Evolutionary conservation across 53 echinoderm and acorn worm species (phyloP).

Genomic region (Patiria pectinifera): DNA sequence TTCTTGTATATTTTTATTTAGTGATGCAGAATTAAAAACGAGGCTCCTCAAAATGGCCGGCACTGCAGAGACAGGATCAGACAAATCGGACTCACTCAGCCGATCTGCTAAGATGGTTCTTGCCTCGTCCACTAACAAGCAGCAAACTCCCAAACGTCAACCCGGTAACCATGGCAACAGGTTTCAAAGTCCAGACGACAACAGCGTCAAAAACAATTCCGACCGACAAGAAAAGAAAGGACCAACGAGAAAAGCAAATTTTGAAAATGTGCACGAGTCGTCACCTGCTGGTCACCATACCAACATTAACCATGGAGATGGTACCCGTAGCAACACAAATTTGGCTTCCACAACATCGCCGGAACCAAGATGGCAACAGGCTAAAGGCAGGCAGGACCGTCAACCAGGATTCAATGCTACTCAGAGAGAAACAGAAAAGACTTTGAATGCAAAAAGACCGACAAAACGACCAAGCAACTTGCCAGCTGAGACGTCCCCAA

Average conservation of each 20-base stretch:
- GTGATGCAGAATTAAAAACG: slow-evolving; percentile 70
- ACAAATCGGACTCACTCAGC: slow-evolving; percentile 68
- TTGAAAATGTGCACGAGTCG: neutral
- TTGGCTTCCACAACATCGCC: neutral
- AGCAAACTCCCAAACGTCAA: slow-evolving; percentile 2
- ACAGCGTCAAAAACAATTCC: too few species aligned
- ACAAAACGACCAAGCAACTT: slow-evolving; percentile 32
- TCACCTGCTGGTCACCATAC: neutral
- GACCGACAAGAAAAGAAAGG: neutral
- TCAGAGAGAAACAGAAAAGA: neutral
- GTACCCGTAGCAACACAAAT: neutral
- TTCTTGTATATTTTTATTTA: neutral
- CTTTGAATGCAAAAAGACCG: neutral
- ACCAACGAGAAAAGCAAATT: neutral
- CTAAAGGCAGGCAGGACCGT: neutral
- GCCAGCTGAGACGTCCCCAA: slow-evolving; percentile 13
- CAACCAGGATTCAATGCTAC: neutral
- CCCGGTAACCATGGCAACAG: neutral
- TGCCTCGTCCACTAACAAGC: slow-evolving; percentile 46
- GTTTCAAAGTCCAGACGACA: neutral
- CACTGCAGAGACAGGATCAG: slow-evolving; percentile 74
- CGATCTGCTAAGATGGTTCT: slow-evolving; percentile 82
- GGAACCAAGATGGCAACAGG: neutral
- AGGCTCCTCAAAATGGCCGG: slow-evolving; percentile 80
- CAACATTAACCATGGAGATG: neutral